These are phyloP conservation scores for Oreonectes daqikongensis DNA, from an alignment of 2,797 vertebrate species.

Conservation along the genomic window DNA sequence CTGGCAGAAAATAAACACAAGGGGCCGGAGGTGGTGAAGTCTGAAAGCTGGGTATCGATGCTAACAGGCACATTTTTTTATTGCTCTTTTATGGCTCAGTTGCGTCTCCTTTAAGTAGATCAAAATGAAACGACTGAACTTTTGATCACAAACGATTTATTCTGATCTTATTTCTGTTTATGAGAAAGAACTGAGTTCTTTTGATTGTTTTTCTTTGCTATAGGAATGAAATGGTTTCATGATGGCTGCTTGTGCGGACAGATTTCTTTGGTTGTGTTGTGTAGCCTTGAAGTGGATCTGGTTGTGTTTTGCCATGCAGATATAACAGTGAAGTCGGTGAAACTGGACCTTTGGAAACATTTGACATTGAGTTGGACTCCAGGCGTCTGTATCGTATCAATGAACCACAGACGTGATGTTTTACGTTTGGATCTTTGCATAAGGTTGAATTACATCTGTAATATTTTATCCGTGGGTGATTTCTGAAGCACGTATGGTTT, in stretches of 20 bases:
- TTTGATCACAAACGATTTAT: neutral
- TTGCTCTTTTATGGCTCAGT: neutral
- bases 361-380: neutral
- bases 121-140: neutral
- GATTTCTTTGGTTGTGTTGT: neutral
- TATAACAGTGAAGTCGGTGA: neutral
- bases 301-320: neutral
- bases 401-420: constrained; percentile 32
- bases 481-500: neutral
- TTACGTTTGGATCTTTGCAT: neutral
- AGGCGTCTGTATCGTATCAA: neutral
- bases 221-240: neutral
- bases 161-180: neutral
- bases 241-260: neutral
- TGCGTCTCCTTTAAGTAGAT: neutral
- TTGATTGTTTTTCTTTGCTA: neutral
- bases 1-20: constrained; percentile 29
- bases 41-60: constrained; percentile 20
- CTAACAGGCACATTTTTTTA: neutral
- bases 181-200: neutral
- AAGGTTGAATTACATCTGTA: constrained; percentile 1
- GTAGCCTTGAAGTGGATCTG: constrained; percentile 2
- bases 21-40: constrained; percentile 38
- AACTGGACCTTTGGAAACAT: constrained; percentile 6
- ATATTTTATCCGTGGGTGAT: neutral